Base-by-base conservation (phyloP, 2,113 vertebrate genomes). In the Dipodomys ordii region DNA sequence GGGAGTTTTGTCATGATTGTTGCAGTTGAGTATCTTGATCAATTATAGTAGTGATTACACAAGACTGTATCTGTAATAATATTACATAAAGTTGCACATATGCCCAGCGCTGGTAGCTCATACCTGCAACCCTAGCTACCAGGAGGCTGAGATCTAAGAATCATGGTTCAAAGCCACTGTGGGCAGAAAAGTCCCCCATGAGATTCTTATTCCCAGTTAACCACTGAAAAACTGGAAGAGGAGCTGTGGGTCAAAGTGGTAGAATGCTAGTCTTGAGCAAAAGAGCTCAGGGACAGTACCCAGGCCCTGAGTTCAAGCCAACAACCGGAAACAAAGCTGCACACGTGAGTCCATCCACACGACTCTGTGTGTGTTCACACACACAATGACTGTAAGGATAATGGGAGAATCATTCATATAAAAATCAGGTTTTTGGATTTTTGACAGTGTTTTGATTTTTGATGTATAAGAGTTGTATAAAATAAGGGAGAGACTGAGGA, bases 381-480 rank as follows among this genome's bases (percentile, higher is more conserved):
- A 11, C 1, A n/a, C 0, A 46, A 15, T 15, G 32, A 60, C 19
- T 23, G 27, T 30, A 5, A 62, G 6, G 68, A 15, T 90, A 90
- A 76, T 28, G 30, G 27, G 28, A 49, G 62, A 67, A 25, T 57
- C 53, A 57, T 57, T 57, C 53, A 73, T 62, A 20, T 73, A 72
- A 44, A 67, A 67, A 25, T 28, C 39, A 39, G 4, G 16, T 82
- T 91, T 71, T 64, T 85, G 57, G 12, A 53, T 53, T 53, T 53
- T 53, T 53, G 49, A 57, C 53, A 13, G 15, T 13, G 12, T 57
- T 57, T 57, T 57, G 53, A 57, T 57, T 60, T 92, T 71, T 71
- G 64, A 67, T 81, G 8, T 68, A 35, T 6, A 85, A 68, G 68
- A 87, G 16, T 81, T 76, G 28, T 71, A 19, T 90, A 92, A 92